Percentiles rank a stretch among this genome's conserved stretches.
Conservation (phyloP, 2,888 invertebrate species). For the Lasioglossum oenotherae region DNA sequence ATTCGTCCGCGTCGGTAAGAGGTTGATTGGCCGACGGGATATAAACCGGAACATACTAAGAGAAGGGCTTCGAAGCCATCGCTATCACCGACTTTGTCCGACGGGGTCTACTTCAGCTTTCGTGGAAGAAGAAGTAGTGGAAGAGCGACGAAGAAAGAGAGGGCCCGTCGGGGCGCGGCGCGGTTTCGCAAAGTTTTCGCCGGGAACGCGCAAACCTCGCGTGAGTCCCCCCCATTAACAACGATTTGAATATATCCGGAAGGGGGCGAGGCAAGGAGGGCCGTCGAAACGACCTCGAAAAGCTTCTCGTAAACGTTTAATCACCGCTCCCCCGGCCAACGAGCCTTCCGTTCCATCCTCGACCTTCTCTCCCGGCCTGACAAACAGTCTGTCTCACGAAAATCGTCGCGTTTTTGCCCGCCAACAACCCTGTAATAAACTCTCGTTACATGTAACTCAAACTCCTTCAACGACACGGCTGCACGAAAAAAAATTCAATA, state of each 20-base stretch:
- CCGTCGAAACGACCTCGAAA: conserved; percentile 65
- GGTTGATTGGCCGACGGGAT: conserved; percentile 22
- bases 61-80: background rate
- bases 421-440: conserved; percentile 2
- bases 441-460: background rate
- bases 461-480: background rate
- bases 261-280: conserved; percentile 47
- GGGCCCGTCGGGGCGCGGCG: conserved; percentile 8
- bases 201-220: conserved; percentile 54
- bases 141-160: background rate
- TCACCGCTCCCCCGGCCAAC: conserved; percentile 58
- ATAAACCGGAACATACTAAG: conserved; percentile 16
- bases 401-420: conserved; percentile 10
- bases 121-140: background rate
- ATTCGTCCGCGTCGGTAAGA: background rate
- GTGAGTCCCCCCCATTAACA: conserved; percentile 62
- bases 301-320: conserved; percentile 69
- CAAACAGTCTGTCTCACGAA: conserved; percentile 10
- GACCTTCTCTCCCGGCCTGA: conserved; percentile 14
- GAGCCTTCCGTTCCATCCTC: conserved; percentile 25
- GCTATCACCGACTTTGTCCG: conserved; percentile 15
- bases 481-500: background rate
- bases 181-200: conserved; percentile 56
- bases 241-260: conserved; percentile 68
- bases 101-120: conserved; percentile 32